Conservation (phyloP, 2,888 invertebrate species). For the Scotopteryx bipunctaria region DNA sequence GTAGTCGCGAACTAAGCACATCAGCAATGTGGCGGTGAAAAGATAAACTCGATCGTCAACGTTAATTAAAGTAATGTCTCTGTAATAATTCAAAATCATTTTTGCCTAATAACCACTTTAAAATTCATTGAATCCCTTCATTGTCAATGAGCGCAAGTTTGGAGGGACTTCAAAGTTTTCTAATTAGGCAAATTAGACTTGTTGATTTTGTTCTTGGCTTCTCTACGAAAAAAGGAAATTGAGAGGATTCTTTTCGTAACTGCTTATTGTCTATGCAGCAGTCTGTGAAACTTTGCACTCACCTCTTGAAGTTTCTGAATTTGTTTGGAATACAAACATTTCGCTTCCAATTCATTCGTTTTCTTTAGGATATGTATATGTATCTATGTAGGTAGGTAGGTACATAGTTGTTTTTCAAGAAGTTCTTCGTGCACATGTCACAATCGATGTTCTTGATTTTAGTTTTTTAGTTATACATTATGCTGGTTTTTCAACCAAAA, state of each 20-base stretch:
- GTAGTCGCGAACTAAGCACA: no score
- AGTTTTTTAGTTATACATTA: no score
- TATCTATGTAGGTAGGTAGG: no score
- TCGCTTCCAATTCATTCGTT: no score
- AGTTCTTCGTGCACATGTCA: no score
- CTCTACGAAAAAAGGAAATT: conserved; percentile 6
- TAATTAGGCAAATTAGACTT: conserved; percentile 29
- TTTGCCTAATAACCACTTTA: conserved; percentile 18
- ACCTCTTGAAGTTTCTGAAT: conserved; percentile 4
- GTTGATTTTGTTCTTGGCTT: conserved; percentile 22
- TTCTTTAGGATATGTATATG: no score
- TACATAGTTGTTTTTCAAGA: no score
- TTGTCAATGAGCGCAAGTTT: conserved; percentile 20
- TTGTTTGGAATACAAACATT: not conserved
- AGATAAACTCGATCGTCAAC: no score
- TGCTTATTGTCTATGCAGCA: not conserved
- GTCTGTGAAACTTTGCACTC: conserved; percentile 10
- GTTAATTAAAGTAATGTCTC: not conserved
- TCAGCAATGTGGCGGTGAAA: no score
- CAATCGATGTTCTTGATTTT: no score
- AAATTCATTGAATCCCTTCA: conserved; percentile 27
- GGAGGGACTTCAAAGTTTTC: conserved; percentile 25
- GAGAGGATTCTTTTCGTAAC: not conserved
- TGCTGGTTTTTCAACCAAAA: no score
- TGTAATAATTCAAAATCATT: conserved; percentile 5